Conservation (phyloP, 2,888 invertebrate genomes). For the Lumbricus terrestris region DNA sequence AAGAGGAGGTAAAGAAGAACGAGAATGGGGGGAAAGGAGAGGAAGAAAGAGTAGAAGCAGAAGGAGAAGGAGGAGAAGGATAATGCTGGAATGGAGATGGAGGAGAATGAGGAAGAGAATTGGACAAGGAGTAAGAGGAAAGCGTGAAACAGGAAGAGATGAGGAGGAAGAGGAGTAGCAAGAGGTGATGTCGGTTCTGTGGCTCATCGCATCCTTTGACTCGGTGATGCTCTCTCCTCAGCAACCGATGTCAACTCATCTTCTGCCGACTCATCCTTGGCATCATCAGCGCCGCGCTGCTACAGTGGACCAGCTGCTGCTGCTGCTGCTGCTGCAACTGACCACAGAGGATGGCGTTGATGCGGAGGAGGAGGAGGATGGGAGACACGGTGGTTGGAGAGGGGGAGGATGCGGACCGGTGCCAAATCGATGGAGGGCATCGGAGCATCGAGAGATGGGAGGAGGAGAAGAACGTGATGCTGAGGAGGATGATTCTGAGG, state of each 20-base stretch:
- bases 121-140: too few species aligned
- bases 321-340: not conserved
- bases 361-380: not conserved
- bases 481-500: not conserved
- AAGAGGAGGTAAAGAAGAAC: not conserved
- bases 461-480: not conserved
- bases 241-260: not conserved
- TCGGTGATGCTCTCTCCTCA: not conserved
- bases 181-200: too few species aligned
- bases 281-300: not conserved
- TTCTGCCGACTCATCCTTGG: not conserved
- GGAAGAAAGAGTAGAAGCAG: too few species aligned
- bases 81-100: too few species aligned
- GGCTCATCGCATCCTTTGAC: not conserved
- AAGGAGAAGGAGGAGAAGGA: too few species aligned
- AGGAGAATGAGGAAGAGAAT: too few species aligned
- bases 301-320: not conserved
- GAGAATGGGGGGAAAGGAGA: not conserved
- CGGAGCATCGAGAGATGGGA: too few species aligned
- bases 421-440: not conserved
- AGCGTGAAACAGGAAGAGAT: too few species aligned
- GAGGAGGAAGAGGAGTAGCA: too few species aligned
- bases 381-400: not conserved
- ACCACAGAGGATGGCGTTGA: not conserved
- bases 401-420: not conserved